phyloP scores from a whole-genome alignment of 2,888 invertebrate genomes.

The Eretmocerus hayati region DNA sequence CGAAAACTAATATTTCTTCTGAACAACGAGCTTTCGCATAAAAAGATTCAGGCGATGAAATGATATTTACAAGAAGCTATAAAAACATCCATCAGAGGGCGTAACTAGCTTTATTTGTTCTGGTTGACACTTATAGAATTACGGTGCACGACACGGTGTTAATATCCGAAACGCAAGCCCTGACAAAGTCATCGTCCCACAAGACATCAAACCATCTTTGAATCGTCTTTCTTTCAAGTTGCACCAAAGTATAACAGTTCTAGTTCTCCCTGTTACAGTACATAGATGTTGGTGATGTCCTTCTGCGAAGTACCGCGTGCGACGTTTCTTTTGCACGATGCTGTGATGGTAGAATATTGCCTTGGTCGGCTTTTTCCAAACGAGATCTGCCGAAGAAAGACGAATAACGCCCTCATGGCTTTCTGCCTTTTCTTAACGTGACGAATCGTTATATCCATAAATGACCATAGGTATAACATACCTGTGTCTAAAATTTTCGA shows the following conservation, averaged over 20 bases:
- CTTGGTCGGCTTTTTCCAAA: constrained; percentile 6
- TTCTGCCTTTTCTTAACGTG: too few relatives aligned
- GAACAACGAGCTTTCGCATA: too few relatives aligned
- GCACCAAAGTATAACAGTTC: too few relatives aligned
- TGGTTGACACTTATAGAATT: not conserved
- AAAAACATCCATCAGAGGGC: not conserved
- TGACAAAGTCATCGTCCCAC: constrained; percentile 6
- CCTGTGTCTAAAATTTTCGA: too few relatives aligned
- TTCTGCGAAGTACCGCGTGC: constrained; percentile 13
- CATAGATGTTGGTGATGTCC: not conserved
- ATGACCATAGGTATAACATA: too few relatives aligned
- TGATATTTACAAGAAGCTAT: not conserved
- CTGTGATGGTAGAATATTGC: not conserved
- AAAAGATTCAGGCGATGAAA: too few relatives aligned
- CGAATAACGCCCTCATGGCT: not conserved
- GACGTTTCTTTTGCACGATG: constrained; percentile 1
- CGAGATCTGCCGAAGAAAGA: not conserved
- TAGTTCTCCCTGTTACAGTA: too few relatives aligned
- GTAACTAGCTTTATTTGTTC: not conserved
- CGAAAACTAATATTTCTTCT: too few relatives aligned
- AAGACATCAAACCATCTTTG: constrained; percentile 2
- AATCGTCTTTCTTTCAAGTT: not conserved
- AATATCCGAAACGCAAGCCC: not conserved
- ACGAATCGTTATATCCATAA: too few relatives aligned
- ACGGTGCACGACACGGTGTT: not conserved